Evolutionary conservation across 2,888 invertebrate species (phyloP).

Genomic region (Ellobium chinense): DNA sequence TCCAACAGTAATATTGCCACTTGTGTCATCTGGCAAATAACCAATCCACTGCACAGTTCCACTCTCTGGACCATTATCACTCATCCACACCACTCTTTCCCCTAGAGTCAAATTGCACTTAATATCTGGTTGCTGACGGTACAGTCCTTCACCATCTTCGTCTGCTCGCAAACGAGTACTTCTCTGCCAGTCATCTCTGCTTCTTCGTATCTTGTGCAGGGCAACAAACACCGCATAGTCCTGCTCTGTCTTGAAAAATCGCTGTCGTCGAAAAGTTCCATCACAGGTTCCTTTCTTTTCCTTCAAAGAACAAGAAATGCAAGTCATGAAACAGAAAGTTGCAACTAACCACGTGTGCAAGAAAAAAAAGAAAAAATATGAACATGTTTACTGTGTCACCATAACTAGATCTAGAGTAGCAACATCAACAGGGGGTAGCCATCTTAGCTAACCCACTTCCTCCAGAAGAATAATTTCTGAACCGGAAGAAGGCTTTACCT

Average conservation of each 20-base stretch:
- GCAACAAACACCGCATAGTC: constrained; percentile 67
- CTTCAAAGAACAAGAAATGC: constrained; percentile 48
- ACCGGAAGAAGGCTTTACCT: too few relatives aligned
- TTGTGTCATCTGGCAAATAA: constrained; percentile 78
- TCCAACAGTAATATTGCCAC: constrained; percentile 81
- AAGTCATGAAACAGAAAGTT: not conserved
- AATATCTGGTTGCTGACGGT: constrained; percentile 6
- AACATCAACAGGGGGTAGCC: too few relatives aligned
- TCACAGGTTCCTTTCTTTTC: constrained; percentile 63
- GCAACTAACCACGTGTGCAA: not conserved
- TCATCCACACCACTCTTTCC: constrained; percentile 81
- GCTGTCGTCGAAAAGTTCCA: constrained; percentile 60
- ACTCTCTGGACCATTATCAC: constrained; percentile 80
- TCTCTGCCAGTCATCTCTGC: constrained; percentile 48
- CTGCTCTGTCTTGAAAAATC: constrained; percentile 60
- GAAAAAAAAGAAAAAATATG: too few relatives aligned
- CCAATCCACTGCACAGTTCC: constrained; percentile 82
- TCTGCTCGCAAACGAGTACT: constrained; percentile 42
- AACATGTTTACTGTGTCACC: too few relatives aligned
- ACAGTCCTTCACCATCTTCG: constrained; percentile 26
- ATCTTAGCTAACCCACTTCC: too few relatives aligned
- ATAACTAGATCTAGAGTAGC: not conserved
- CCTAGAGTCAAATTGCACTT: constrained; percentile 73
- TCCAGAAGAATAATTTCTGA: too few relatives aligned
- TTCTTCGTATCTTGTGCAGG: constrained; percentile 62